These are phyloP conservation scores for Leptopilina syphax DNA, from an alignment of 2,888 invertebrate genomes.

Conservation along the genomic window DNA sequence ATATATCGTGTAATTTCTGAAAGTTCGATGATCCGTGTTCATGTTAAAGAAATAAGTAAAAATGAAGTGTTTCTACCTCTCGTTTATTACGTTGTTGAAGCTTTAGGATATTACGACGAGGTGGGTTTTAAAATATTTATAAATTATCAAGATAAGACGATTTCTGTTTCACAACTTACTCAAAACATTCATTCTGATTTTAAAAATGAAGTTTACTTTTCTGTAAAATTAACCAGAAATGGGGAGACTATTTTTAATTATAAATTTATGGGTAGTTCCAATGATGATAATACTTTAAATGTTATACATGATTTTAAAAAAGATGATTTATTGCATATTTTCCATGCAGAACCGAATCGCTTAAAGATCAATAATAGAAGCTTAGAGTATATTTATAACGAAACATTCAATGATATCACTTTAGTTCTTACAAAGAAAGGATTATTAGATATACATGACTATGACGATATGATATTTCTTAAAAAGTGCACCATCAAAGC, in stretches of 20 bases:
- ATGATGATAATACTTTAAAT: not conserved
- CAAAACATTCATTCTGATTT: not conserved
- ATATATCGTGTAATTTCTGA: not conserved
- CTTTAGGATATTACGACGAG: not conserved
- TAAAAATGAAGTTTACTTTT: not conserved
- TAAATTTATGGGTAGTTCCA: not conserved
- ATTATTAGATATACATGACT: too few species aligned
- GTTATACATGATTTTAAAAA: not conserved
- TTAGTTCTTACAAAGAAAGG: too few species aligned
- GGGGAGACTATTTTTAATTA: not conserved
- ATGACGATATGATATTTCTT: too few species aligned
- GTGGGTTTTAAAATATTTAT: not conserved
- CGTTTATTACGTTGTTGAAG: not conserved
- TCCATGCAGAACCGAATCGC: too few species aligned
- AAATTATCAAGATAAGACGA: not conserved
- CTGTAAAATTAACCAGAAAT: not conserved
- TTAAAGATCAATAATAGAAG: too few species aligned
- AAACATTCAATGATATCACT: too few species aligned
- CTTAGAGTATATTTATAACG: too few species aligned
- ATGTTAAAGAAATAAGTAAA: not conserved
- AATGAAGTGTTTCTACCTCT: not conserved
- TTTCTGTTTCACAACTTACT: not conserved
- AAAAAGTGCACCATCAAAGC: not conserved
- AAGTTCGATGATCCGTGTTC: not conserved
- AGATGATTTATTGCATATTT: not conserved